These are phyloP conservation scores for Myopa testacea DNA, from an alignment of 2,888 invertebrate species.

Conservation along the genomic window DNA sequence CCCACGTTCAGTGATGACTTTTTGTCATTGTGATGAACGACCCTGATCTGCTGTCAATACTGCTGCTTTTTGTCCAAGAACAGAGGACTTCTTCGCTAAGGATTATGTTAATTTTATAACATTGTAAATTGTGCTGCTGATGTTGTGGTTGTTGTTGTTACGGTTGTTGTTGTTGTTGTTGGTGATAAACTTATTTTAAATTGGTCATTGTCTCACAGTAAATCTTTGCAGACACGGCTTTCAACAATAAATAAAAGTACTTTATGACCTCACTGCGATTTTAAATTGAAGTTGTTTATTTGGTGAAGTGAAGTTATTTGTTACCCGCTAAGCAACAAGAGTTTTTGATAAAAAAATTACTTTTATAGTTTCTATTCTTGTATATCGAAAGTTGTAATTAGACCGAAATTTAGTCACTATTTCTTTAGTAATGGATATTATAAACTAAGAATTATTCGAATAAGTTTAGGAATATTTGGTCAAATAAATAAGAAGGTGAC, in stretches of 20 bases:
- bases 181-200: slow-evolving; percentile 53
- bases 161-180: background rate
- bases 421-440: too few species aligned
- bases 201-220: slow-evolving; percentile 61
- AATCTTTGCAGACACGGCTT: slow-evolving; percentile 50
- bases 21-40: slow-evolving; percentile 63
- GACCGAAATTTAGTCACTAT: too few species aligned
- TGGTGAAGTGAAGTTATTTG: background rate
- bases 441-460: too few species aligned
- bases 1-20: slow-evolving; percentile 59
- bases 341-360: too few species aligned
- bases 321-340: background rate
- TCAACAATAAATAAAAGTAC: slow-evolving; percentile 20
- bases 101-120: slow-evolving; percentile 44
- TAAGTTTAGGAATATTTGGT: too few species aligned
- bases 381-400: background rate
- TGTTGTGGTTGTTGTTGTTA: slow-evolving; percentile 32
- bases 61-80: slow-evolving; percentile 35
- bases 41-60: slow-evolving; percentile 49
- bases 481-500: too few species aligned
- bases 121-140: slow-evolving; percentile 48
- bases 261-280: slow-evolving; percentile 7
- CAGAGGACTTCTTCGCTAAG: slow-evolving; percentile 16
- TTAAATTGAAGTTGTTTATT: slow-evolving; percentile 23
- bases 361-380: background rate